Base-by-base conservation (phyloP, 2,888 invertebrate genomes). In the Parnassius mnemosyne region DNA sequence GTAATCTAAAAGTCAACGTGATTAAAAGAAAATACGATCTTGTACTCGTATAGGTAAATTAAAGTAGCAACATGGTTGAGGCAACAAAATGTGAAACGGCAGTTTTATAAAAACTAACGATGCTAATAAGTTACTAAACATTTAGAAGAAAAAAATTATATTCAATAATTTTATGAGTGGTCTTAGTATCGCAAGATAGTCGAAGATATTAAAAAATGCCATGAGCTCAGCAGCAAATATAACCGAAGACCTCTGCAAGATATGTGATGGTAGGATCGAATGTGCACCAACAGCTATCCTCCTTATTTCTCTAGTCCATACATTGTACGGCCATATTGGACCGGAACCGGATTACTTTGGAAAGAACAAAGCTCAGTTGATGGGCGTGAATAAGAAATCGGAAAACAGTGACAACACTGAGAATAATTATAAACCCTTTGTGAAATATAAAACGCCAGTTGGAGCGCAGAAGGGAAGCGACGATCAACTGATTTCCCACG, bases 201-300 rank as follows among this genome's bases (percentile, higher is more conserved):
- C 25, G 55, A 34, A 52, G 50, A 65, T 44, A 66, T 65, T 76
- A 79, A 75, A 87, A 78, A 75, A 87, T 85, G 87, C 86, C 78
- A 90, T 90, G 89, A 80, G 77, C 76, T 71, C 78, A 66, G 71
- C 68, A 61, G 71, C 65, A 66, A 89, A 89, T 71, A 71, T 81
- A 56, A 88, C 89, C 64, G 84, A 87, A 64, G 89, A 90, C 61
- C 78, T 90, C 44, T 90, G 91, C 73, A 85, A 80, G 69, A 78
- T 87, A 71, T 91, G 90, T 79, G 91, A 91, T 64, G 91, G 90
- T 49, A 75, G 84, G 68, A 80, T 89, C 34, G 91, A 91, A 68
- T 91, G 90, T 65, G 90, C 91, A 0, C 90, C 90, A 0, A 90
- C 90, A 0, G 91, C 91, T 10, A 85, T 91, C 13, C 84, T 91